Conservation (phyloP, 2,797 vertebrate species). For the Phaenicophaeus curvirostris region DNA sequence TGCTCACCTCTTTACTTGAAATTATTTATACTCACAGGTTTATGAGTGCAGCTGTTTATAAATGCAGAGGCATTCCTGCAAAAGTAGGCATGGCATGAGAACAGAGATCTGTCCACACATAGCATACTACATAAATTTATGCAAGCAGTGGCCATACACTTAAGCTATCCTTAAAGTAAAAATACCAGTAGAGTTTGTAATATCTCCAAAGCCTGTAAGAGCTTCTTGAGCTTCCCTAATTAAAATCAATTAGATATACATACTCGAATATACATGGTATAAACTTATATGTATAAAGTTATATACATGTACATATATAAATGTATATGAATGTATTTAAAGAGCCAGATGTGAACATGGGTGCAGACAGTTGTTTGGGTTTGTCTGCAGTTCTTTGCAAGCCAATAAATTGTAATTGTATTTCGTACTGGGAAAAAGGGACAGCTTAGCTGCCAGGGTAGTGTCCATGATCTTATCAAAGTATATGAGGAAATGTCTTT, state of each 20-base stretch:
- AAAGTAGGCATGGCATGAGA: slow-evolving; percentile 59
- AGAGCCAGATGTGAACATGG: not conserved
- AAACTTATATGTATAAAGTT: not conserved
- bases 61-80: slow-evolving; percentile 36
- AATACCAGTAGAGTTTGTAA: slow-evolving; percentile 53
- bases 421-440: slow-evolving; percentile 3
- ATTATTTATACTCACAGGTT: slow-evolving; percentile 42
- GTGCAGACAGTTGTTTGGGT: not conserved
- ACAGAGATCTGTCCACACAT: slow-evolving; percentile 43
- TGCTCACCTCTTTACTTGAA: slow-evolving; percentile 16
- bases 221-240: slow-evolving; percentile 27
- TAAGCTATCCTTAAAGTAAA: slow-evolving; percentile 35
- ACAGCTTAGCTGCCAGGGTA: not conserved
- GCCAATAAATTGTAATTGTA: not conserved
- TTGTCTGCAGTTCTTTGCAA: not conserved
- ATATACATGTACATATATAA: not conserved
- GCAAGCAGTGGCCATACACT: slow-evolving; percentile 22
- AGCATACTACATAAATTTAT: not conserved
- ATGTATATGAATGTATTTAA: not conserved
- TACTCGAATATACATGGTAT: slow-evolving; percentile 17
- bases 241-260: slow-evolving; percentile 7
- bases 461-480: not conserved
- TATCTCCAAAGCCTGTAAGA: not conserved
- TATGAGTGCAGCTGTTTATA: slow-evolving; percentile 44
- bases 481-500: not conserved